Evolutionary conservation across 2,797 vertebrate genomes (phyloP).

Genomic region (Onychomys torridus): DNA sequence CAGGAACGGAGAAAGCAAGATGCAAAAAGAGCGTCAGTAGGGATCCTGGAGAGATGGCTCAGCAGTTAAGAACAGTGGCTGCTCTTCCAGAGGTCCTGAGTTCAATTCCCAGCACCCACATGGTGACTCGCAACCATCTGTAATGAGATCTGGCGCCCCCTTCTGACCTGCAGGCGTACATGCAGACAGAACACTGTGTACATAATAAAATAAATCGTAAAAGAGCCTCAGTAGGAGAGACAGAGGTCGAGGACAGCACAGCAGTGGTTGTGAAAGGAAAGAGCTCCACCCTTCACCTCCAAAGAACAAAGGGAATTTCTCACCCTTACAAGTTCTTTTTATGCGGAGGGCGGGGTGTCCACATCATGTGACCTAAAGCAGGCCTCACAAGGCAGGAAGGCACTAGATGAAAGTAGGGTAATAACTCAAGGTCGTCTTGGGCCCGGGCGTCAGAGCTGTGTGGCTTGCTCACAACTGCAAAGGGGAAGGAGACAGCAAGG

Average conservation of each 20-base stretch:
- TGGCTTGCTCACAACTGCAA: neutral
- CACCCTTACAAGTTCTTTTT: neutral
- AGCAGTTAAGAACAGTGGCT: no score
- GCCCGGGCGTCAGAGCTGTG: neutral
- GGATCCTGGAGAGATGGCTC: no score
- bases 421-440: neutral
- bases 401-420: neutral
- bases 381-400: neutral
- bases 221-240: neutral
- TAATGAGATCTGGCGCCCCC: no score
- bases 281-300: neutral
- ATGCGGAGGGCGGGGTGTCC: rapidly evolving
- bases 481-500: neutral
- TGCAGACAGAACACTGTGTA: no score
- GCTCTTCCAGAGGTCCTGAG: no score
- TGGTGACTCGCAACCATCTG: no score
- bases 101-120: no score
- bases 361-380: neutral
- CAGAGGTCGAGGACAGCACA: neutral
- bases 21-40: neutral
- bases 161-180: no score
- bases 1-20: neutral
- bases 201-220: neutral
- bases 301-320: neutral
- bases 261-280: neutral